Base-by-base conservation (phyloP, 2,888 invertebrate genomes). In the Drosophila anomelani region DNA sequence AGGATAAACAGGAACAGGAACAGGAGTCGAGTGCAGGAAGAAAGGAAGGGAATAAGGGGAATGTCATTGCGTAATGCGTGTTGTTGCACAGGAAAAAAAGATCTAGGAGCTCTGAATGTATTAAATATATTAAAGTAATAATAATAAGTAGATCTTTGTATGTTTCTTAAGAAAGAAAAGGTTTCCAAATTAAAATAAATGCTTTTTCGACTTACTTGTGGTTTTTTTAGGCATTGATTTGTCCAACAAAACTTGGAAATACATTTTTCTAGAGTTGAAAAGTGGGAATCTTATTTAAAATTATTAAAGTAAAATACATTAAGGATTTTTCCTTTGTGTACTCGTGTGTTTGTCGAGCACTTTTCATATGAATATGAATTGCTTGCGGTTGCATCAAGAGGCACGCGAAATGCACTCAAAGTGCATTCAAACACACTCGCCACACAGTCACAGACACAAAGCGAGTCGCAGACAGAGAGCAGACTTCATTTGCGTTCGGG, bases 351-450 rank as follows among this genome's bases (percentile, higher is more conserved):
- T 79, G 81, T 62, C 63, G 76, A 75, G 86, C 68, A 75, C 80
- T 87, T 87, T 83, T 73, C 86, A 84, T 80, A 84, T 85, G 85
- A 84, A 88, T 85, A 88, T 88, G 88, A 85, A 85, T 85, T 82
- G 81, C 83, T 81, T 88, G 85, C 68, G 88, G 85, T 81, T 73
- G 77, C 76, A 85, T 84, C 84, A 88, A 85, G 88, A 86, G 88
- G 80, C 61, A 67, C 39, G 75, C 61, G 75, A 47, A 61, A 71
- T 72, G 72, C 70, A 60, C 69, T 70, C 71, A 53, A 63, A 70
- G 46, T 56, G 64, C 73, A 73, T 79, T 64, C 73, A 69, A 54
- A 62, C 59, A 57, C 68, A 76, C 73, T 77, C 72, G 56, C 66
- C 53, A 62, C 46, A 46, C 53, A 67, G 62, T 57, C 53, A 32